Evolutionary conservation across 2,113 vertebrate genomes (phyloP), one percentile per base, ranked within the genome.

Genomic region (Synodontis membranacea): DNA sequence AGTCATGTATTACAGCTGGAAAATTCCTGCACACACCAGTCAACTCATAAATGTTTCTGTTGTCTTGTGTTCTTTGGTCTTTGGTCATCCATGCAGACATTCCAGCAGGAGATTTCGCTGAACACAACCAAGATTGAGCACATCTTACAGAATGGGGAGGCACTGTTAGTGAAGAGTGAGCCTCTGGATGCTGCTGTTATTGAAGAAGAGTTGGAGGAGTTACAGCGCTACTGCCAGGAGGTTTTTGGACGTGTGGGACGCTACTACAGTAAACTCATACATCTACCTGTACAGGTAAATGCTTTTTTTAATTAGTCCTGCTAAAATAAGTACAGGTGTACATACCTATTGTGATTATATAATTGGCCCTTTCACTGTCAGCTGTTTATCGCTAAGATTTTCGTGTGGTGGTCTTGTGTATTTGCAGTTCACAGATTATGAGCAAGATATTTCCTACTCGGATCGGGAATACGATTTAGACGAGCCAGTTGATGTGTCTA

Each of bases 231-330:
- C 93, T 99, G 98, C 85, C 96, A 98, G 62, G 98, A 99, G 89
- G 98, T 99, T 90, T 99, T 99, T 7, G 97, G 97, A 21, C 96
- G 96, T 0, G 98, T 99, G 90, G 97, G 98, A 2, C 95, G 98
- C 88, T 99, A 99, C 90, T 97, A 99, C 93, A 97, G 96, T 92
- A 99, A 99, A 84, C 94, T 99, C 86, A 97, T 97, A 14, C 95
- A 93, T 44, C 95, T 98, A 89, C 97, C 97, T n/a, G 98, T 99
- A 93, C 84, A 28, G 21, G 25, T 60, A 23, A 68, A 56, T 23
- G 15, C 9, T 12, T 75, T 56, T 23, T 28, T 37, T 60, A 60
- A 46, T 15, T 54, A 80, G n/a, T 56, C 34, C 44, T 48, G 23
- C 62, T 46, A 82, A 4, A 11, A 44, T 82, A 48, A 81, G 21